Evolutionary conservation across 2,888 invertebrate species (phyloP), one percentile per base, ranked within the genome.

Genomic region (Poecilobothrus nobilitatus): DNA sequence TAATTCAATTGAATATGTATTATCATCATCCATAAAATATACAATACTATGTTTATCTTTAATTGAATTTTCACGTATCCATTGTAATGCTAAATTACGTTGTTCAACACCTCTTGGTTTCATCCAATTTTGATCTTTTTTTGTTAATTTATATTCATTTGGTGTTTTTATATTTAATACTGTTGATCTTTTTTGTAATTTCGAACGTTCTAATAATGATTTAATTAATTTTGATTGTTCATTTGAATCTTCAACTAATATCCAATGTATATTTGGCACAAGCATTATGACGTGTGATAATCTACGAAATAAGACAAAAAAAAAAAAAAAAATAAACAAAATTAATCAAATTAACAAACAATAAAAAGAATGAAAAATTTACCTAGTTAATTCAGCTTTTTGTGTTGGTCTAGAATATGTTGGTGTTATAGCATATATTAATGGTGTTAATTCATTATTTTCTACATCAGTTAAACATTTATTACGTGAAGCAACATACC

Each of bases 21-120:
- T 98, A 78, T 97, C 97, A 80, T 98, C 97, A 78, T 98, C 97
- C 84, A 96, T 96, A 80, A 98, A 97, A 81, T 91, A 98, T 0
- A 97, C 89, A 62, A 96, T 88, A 53, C 75, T 73, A 68, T 78
- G 78, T 10, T 18, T 92, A 90, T 76, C 85, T 80, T 74, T 85
- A 10, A 66, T 69, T 2, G 73, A 76, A 73, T 81, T 76, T 7
- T 70, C 63, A 3, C 81, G 77, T 84, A 76, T 85, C 95, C 95
- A 97, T 67, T 87, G 84, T 53, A 97, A 79, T 0, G 92, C 97
- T 63, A 87, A 82, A 81, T 97, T 97, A 70, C 97, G 85, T 80
- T 97, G 97, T 73, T 91, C 90, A 0, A 97, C 95, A 0, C 97
- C 97, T 72, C 96, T 86, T 0, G 96, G 91, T 76, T 90, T 88